Percentiles rank a stretch among this genome's conserved stretches.
These are phyloP conservation scores for Pseudopipra pipra DNA, from an alignment of 2,113 vertebrate genomes.

Conservation along the genomic window DNA sequence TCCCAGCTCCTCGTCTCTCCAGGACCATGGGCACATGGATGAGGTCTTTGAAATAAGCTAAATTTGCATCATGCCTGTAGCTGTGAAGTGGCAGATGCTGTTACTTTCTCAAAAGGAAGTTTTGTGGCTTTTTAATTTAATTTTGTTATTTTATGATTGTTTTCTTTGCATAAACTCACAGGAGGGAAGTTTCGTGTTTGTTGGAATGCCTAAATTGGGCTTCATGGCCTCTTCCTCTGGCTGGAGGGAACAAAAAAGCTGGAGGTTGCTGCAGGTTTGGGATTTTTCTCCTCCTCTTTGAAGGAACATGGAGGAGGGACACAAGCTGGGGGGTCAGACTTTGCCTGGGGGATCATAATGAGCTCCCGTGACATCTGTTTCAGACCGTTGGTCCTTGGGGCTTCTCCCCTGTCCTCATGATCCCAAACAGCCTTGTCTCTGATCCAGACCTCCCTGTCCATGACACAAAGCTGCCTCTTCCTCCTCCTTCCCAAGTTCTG, in stretches of 20 bases:
- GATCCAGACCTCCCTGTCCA: background rate
- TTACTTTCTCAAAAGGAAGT: conserved; percentile 30
- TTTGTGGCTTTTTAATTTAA: background rate
- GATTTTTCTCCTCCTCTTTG: background rate
- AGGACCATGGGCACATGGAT: background rate
- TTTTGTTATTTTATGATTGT: background rate
- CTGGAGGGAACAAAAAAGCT: background rate
- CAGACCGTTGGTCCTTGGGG: background rate
- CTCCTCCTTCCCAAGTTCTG: background rate
- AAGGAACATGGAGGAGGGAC: background rate
- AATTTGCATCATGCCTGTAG: background rate
- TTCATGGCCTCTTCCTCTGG: background rate
- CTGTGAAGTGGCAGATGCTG: conserved; percentile 3
- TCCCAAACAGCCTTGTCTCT: background rate
- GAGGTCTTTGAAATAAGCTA: conserved; percentile 16
- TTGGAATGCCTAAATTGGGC: conserved; percentile 30
- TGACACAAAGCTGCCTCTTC: background rate
- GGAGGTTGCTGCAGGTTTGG: background rate
- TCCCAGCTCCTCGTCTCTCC: background rate
- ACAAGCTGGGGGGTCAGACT: background rate
- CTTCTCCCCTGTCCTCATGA: background rate
- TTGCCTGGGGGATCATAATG: background rate
- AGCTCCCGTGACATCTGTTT: background rate
- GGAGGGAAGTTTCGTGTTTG: background rate
- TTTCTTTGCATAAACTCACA: background rate